Evolutionary conservation across 2,113 vertebrate genomes (phyloP), one percentile per base, ranked within the genome.

Genomic region (Leptosomus discolor): DNA sequence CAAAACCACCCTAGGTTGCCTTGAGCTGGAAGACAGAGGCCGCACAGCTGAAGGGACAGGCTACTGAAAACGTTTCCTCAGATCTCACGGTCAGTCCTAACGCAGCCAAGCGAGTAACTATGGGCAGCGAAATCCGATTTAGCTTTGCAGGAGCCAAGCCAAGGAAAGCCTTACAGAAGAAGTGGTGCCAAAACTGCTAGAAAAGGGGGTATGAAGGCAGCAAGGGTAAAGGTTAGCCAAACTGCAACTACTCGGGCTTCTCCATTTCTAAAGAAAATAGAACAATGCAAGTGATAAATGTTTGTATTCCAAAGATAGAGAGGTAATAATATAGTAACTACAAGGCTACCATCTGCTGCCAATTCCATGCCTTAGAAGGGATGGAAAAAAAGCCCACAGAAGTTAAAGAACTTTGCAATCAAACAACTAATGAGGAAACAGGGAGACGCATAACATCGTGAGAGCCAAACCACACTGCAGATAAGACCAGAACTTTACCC

Each of bases 351-450:
- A 56, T 61, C 74, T 76, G 58, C 81, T 94, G 96, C 96, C 95
- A 95, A 88, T 56, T 39, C 58, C 8, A 5, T 29, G 87, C 96
- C 95, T 69, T 96, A 97, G 53, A 97, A 95, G 96, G 97, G 78
- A 95, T 97, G 97, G 96, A 97, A 97, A 97, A n/a, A 94, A 83
- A 76, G 68, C 54, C 18, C 81, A 83, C 61, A 83, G 65, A 93
- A 91, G 91, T 77, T 77, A 68, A 53, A 94, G 80, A 87, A 67
- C 92, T 91, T 61, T 64, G 57, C 92, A 94, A 74, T 94, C 92
- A 91, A 95, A 94, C 50, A 96, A 80, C 54, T 94, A 92, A 92
- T 37, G 79, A 90, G 86, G 89, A 91, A 95, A 65, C 29, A 19
- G 12, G 5, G 84, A 94, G 86, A 94, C 1, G 9, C 53, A 8